Base-by-base conservation (phyloP, 2,888 invertebrate genomes). In the Oscheius myriophilus region DNA sequence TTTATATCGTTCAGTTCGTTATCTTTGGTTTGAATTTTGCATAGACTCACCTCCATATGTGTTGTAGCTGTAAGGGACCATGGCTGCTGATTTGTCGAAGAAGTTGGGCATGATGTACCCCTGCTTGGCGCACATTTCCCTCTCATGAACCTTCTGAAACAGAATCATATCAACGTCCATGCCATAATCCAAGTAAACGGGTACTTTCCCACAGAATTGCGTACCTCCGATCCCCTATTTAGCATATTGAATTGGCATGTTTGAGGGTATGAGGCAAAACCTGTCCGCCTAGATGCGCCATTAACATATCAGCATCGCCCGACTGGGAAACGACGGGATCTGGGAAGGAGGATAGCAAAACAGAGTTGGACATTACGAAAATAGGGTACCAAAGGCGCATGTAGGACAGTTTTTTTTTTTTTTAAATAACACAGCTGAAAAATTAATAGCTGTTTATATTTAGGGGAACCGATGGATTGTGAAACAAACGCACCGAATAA, bases 41-140 rank as follows among this genome's bases (percentile, higher is more conserved):
- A 58, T n/a, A 41, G 25, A 49, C 65, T 39, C 18, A 57, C 58
- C 52, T 49, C 69, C 73, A 55, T 78, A 80, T 3, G 77, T 78
- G 55, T 73, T 75, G 71, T 79, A 80, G 25, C 68, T 70, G 68
- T 81, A 81, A 25, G 82, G 82, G 46, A 80, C 67, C 53, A 82
- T 69, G 25, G 76, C 73, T 54, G 72, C 70, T 3, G 68, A 67
- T 46, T 81, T 76, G 63, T 82, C 80, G 70, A 77, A 82, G 67
- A 73, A 75, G 62, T 78, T 73, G 75, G 81, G 76, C 69, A 81
- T 70, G 75, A 83, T 83, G 9, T 81, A 79, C 6, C 79, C 82
- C 41, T 82, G 82, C 64, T 86, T 85, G 26, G 79, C 82, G 55
- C 83, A 78, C 70, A 80, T 74, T 12, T 78, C 75, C 51, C 75